Conservation (phyloP, 1,140 invertebrate genomes). For the Mizuhopecten yessoensis region DNA sequence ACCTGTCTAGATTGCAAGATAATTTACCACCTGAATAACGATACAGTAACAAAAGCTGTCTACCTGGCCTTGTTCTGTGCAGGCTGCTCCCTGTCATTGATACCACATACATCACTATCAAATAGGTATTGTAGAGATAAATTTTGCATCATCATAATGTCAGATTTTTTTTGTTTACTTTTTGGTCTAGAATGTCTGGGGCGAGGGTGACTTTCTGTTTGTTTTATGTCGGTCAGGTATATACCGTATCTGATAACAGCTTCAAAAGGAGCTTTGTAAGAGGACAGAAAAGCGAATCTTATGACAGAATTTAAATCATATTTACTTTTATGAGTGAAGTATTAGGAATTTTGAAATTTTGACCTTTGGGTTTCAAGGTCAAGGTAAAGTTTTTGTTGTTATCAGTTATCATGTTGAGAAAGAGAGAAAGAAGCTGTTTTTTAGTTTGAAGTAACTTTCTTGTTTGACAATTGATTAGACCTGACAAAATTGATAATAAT, state of each 20-base stretch:
- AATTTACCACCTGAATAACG: too few species aligned
- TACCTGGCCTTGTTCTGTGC: neutral
- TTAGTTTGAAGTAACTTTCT: neutral
- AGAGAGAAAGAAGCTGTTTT: neutral
- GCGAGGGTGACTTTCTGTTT: neutral
- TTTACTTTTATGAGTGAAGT: neutral
- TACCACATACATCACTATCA: neutral
- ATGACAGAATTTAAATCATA: neutral
- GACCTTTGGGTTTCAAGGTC: neutral
- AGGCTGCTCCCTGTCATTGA: neutral
- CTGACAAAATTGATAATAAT: neutral
- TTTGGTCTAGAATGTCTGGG: neutral
- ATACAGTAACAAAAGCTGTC: too few species aligned
- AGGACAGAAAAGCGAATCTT: neutral
- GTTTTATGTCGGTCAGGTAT: neutral
- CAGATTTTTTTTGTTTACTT: slow-evolving; percentile 1
- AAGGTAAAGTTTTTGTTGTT: neutral
- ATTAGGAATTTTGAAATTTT: neutral
- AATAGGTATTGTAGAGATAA: neutral
- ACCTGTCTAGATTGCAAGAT: too few species aligned
- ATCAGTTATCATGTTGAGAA: neutral
- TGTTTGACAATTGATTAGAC: neutral
- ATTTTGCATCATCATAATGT: slow-evolving; percentile 19
- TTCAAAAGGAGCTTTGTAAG: neutral
- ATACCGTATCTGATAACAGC: neutral